Evolutionary conservation across 37 sponge, comb jelly and placozoan species (phyloP), one percentile per base, ranked within the genome.

Genomic region (Agelas oroides): DNA sequence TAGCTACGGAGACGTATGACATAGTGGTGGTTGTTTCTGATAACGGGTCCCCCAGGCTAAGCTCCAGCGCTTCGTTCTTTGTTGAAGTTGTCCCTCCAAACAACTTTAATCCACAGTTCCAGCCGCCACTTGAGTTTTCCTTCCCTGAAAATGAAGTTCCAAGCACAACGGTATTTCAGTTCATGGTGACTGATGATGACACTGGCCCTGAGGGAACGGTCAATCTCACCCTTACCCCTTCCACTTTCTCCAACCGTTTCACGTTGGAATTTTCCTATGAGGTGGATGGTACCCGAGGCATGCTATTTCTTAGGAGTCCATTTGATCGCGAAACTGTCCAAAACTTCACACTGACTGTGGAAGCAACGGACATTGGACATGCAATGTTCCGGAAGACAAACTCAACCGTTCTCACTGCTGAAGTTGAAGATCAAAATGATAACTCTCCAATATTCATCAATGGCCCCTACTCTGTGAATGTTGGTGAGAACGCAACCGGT

Each of bases 131-230:
- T 37, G n/a, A 15, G 13, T 32, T 78, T 17, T 36, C 21, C 31
- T 52, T 89, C 59, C 40, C 24, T 5, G 97, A 96, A 58, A 85
- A 89, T 46, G 71, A 59, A 17, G 35, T 32, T 24, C 65, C 83
- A 20, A n/a, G 78, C 0, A 56, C 63, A 14, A 24, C 53, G 1
- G 62, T 76, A 2, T 74, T 75, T 34, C 33, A 71, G 18, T 76
- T 82, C 61, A 62, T 33, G 0, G 83, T 93, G n/a, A 67, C 58
- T 36, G 96, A 92, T 46, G 62, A 15, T 61, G 97, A 96, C 60
- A 68, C 65, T 20, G 96, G 92, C 16, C 58, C 55, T 0, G 91
- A 82, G 38, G 92, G 89, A 0, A 31, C 77, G 16, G 70, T 31
- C 17, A 84, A 71, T 70, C 13, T 82, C 59, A 68, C 84, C 1